Evolutionary conservation across 1,140 invertebrate species (phyloP).

Genomic region (Adoxophyes honmai): DNA sequence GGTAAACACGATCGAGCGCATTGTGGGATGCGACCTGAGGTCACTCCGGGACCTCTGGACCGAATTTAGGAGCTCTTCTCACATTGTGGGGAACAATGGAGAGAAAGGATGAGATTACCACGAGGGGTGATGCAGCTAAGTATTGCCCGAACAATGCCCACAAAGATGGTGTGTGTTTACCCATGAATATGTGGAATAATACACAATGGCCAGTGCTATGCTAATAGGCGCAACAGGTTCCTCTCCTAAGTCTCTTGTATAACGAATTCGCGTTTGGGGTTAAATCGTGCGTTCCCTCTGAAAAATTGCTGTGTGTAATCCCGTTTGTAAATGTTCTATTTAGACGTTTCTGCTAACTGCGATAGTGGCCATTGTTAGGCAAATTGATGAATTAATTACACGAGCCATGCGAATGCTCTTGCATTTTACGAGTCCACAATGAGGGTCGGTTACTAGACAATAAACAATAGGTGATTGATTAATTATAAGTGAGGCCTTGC

Average conservation of each 20-base stretch:
- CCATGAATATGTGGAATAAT: constrained; percentile 70
- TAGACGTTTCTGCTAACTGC: constrained; percentile 54
- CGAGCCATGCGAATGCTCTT: neutral
- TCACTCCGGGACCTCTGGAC: constrained; percentile 60
- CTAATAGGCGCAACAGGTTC: constrained; percentile 70
- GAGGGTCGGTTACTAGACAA: constrained; percentile 22
- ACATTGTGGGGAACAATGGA: constrained; percentile 47
- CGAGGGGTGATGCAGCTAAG: constrained; percentile 71
- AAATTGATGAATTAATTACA: constrained; percentile 58
- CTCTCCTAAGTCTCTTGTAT: constrained; percentile 69
- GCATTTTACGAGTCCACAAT: neutral
- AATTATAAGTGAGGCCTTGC: neutral
- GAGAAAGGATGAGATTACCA: constrained; percentile 55
- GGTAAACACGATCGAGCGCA: constrained; percentile 49
- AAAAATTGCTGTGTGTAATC: constrained; percentile 55
- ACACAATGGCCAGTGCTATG: constrained; percentile 62
- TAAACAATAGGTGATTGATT: constrained; percentile 24
- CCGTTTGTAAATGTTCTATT: constrained; percentile 64
- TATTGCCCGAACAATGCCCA: constrained; percentile 66
- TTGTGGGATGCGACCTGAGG: constrained; percentile 59
- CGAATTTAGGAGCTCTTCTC: constrained; percentile 50
- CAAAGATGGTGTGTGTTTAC: constrained; percentile 73
- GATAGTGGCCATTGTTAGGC: constrained; percentile 54
- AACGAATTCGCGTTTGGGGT: constrained; percentile 73
- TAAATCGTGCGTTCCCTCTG: constrained; percentile 59